phyloP scores from a whole-genome alignment of 2,113 vertebrate species.

The Tachycineta bicolor region DNA sequence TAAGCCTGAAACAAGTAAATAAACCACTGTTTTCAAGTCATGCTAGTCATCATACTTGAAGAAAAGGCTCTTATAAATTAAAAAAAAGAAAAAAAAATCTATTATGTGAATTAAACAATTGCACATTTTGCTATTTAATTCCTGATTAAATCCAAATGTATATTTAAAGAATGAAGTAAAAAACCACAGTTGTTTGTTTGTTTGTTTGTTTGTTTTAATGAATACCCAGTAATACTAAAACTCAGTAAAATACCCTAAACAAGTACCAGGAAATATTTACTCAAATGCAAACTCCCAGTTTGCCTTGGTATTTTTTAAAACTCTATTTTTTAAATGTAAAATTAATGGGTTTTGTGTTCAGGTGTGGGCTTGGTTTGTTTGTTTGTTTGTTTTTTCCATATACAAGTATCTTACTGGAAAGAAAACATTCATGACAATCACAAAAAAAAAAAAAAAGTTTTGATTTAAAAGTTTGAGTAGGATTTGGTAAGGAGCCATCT shows the following conservation, averaged over 20 bases:
- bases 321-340: not conserved
- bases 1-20: not conserved
- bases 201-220: not conserved
- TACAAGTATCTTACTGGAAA: not conserved
- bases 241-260: not conserved
- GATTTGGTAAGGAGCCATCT: not conserved
- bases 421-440: not conserved
- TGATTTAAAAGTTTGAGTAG: not conserved
- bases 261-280: not conserved
- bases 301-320: not conserved
- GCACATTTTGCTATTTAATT: not conserved
- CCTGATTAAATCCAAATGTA: not conserved
- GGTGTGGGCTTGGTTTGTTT: not conserved
- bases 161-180: not conserved
- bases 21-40: not conserved
- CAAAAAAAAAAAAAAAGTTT: not conserved
- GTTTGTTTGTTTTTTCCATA: fast-evolving
- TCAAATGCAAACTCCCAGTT: not conserved
- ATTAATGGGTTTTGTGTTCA: not conserved
- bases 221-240: not conserved
- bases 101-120: not conserved
- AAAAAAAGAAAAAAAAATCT: not conserved
- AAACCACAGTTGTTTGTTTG: not conserved
- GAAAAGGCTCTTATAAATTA: not conserved
- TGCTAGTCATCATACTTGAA: not conserved